These are phyloP conservation scores for Lasioglossum figueresi DNA, from an alignment of 2,888 invertebrate species.

Conservation along the genomic window DNA sequence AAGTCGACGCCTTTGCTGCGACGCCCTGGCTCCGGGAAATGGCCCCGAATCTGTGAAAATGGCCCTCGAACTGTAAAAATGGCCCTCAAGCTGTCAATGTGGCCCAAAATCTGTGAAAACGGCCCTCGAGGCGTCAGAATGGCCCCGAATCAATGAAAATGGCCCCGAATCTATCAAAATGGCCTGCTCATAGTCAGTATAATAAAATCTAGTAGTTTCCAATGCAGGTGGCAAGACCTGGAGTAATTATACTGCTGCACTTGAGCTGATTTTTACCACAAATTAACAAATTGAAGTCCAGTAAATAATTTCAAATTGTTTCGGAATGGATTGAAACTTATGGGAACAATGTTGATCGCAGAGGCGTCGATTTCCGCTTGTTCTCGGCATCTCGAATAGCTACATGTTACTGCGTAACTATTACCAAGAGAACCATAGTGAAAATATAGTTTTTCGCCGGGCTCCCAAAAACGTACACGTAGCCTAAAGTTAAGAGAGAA, in stretches of 20 bases:
- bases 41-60: background rate
- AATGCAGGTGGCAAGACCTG: background rate
- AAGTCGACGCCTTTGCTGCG: conserved; percentile 11
- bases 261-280: no score
- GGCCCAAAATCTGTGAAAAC: no score
- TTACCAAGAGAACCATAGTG: conserved; percentile 11
- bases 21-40: background rate
- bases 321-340: background rate
- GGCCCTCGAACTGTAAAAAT: no score
- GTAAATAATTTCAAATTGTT: background rate
- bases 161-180: background rate
- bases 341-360: background rate
- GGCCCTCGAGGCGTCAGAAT: no score
- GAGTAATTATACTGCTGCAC: background rate
- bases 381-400: background rate
- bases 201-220: background rate
- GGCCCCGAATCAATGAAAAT: no score
- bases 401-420: conserved; percentile 18
- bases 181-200: background rate
- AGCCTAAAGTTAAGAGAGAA: conserved; percentile 54
- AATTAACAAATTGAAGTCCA: no score
- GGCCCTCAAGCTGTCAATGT: no score
- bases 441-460: conserved; percentile 27
- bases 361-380: conserved; percentile 24
- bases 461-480: conserved; percentile 42